These are phyloP conservation scores for Kuschelorhynchus macadamiae DNA, from an alignment of 2,888 invertebrate genomes.

Conservation along the genomic window DNA sequence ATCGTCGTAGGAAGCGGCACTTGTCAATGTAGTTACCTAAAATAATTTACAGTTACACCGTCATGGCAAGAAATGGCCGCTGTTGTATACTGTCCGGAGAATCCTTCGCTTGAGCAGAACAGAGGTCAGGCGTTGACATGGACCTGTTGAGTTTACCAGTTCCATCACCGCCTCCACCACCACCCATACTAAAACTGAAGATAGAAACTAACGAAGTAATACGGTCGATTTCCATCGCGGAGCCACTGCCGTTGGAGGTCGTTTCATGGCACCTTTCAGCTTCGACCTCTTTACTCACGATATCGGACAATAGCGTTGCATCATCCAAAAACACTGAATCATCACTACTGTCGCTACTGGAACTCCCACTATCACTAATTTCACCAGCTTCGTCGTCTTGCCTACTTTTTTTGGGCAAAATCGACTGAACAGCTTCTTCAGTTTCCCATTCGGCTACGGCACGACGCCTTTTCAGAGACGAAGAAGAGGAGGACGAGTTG, in stretches of 20 bases:
- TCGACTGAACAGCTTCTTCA: constrained; percentile 72
- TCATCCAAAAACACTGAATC: constrained; percentile 69
- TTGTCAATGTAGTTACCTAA: constrained; percentile 29
- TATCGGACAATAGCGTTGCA: constrained; percentile 66
- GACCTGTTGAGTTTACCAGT: constrained; percentile 66
- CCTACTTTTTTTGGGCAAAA: constrained; percentile 70
- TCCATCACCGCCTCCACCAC: constrained; percentile 48
- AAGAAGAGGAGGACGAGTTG: constrained; percentile 51
- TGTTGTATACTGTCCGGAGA: constrained; percentile 67
- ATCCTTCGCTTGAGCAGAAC: constrained; percentile 72
- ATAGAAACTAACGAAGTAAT: constrained; percentile 74
- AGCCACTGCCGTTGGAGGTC: constrained; percentile 40
- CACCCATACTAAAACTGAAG: constrained; percentile 71
- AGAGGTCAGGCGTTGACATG: constrained; percentile 71
- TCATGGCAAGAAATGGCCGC: constrained; percentile 72
- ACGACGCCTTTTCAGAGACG: constrained; percentile 68
- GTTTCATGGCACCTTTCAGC: constrained; percentile 39
- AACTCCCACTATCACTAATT: constrained; percentile 27
- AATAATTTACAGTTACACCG: constrained; percentile 66
- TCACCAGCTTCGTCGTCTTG: constrained; percentile 53
- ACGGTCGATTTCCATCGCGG: constrained; percentile 73
- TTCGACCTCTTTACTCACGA: constrained; percentile 60
- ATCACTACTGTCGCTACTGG: constrained; percentile 58
- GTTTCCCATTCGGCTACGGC: constrained; percentile 72
- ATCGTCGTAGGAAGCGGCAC: constrained; percentile 35